Conservation (phyloP, 2,113 vertebrate species). For the Sturnus vulgaris region DNA sequence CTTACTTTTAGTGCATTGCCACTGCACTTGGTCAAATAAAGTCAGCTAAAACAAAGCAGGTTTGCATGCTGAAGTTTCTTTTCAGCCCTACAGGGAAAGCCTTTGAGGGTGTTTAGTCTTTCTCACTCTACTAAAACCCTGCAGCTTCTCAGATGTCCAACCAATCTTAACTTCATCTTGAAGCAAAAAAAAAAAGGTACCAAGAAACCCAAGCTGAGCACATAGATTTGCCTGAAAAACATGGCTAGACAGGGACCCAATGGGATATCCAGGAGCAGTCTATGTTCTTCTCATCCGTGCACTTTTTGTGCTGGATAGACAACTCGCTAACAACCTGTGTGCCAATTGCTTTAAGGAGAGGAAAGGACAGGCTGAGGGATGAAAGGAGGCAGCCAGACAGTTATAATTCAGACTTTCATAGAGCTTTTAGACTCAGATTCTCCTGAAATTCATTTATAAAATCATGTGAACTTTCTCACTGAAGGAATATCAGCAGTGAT, state of each 20-base stretch:
- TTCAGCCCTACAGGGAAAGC: neutral
- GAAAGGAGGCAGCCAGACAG: constrained; percentile 40
- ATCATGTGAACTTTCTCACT: constrained; percentile 56
- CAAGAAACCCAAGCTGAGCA: neutral
- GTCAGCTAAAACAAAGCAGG: constrained; percentile 20
- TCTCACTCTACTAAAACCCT: neutral
- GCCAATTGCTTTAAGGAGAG: constrained; percentile 13
- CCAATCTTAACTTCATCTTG: neutral
- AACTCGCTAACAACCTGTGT: neutral
- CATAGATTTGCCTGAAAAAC: neutral
- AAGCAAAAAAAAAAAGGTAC: neutral
- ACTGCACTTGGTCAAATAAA: neutral
- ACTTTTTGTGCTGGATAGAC: constrained; percentile 1
- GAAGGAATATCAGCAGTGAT: constrained; percentile 61
- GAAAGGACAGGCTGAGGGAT: constrained; percentile 14
- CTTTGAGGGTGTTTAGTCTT: neutral
- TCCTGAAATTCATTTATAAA: constrained; percentile 55
- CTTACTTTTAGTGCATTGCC: neutral
- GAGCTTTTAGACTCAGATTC: constrained; percentile 30
- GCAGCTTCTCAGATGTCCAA: neutral
- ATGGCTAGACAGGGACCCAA: neutral
- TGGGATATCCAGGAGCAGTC: neutral
- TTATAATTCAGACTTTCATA: constrained; percentile 40
- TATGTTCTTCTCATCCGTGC: neutral
- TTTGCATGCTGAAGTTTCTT: neutral